phyloP scores from a whole-genome alignment of 2,797 vertebrate species.

The Falco biarmicus region DNA sequence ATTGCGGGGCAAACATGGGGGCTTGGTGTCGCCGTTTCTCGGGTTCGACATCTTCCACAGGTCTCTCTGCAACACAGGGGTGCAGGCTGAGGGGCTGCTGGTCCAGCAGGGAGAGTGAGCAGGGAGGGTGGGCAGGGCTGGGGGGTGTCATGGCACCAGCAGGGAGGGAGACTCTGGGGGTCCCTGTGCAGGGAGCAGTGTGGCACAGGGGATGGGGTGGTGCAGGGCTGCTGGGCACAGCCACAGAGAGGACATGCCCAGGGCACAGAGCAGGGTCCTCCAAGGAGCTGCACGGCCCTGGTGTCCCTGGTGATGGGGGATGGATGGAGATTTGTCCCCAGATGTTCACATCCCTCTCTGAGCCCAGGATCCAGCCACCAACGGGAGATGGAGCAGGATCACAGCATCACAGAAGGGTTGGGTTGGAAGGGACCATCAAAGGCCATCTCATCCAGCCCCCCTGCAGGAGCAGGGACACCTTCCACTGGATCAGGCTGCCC shows the following conservation, averaged over 20 bases:
- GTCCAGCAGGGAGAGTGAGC: rapidly evolving
- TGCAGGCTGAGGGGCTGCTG: neutral
- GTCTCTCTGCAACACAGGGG: conserved; percentile 79
- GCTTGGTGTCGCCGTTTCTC: conserved; percentile 91
- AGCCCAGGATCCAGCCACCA: neutral
- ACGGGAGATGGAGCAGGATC: neutral
- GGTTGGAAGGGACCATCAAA: neutral
- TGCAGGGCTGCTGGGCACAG: neutral
- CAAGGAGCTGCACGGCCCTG: neutral
- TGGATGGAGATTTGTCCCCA: rapidly evolving
- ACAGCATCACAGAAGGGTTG: neutral
- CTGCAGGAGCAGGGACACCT: neutral
- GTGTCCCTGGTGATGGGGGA: rapidly evolving
- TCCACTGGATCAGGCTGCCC: rapidly evolving
- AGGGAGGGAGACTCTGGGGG: neutral
- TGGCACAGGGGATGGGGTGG: rapidly evolving
- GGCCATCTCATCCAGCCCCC: rapidly evolving
- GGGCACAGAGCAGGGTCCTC: neutral
- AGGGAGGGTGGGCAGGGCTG: neutral
- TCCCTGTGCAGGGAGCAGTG: neutral
- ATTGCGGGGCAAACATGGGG: conserved; percentile 95
- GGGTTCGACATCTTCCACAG: conserved; percentile 94
- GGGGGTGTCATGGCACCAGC: rapidly evolving
- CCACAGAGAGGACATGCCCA: rapidly evolving
- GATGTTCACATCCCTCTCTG: neutral